Conservation (phyloP, 2,113 vertebrate species). For the Notothenia coriiceps region DNA sequence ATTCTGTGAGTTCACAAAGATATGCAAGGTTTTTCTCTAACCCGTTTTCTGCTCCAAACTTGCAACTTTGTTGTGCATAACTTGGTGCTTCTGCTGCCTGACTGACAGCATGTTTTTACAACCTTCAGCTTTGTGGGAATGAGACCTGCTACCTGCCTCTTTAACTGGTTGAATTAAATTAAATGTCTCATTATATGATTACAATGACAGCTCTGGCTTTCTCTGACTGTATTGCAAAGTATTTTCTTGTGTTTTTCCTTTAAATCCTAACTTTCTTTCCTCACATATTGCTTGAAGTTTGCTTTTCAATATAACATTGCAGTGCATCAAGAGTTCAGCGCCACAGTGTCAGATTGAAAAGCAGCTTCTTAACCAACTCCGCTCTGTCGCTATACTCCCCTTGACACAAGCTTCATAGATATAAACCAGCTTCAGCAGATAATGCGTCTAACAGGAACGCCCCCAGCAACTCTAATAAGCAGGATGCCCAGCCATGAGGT, state of each 20-base stretch:
- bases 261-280: slow-evolving; percentile 8
- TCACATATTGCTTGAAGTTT: slow-evolving; percentile 38
- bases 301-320: slow-evolving; percentile 47
- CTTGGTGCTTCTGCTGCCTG: slow-evolving; percentile 34
- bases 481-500: slow-evolving; percentile 99
- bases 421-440: slow-evolving; percentile 99
- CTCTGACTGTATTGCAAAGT: slow-evolving; percentile 24
- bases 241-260: slow-evolving; percentile 30
- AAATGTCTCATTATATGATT: slow-evolving; percentile 24
- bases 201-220: slow-evolving; percentile 35
- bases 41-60: slow-evolving; percentile 29
- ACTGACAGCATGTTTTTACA: slow-evolving; percentile 69
- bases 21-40: slow-evolving; percentile 76
- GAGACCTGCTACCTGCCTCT: slow-evolving; percentile 32
- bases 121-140: slow-evolving; percentile 34
- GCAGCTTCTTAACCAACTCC: slow-evolving; percentile 67
- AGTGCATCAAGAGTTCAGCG: neutral
- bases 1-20: slow-evolving; percentile 95
- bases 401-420: slow-evolving; percentile 97
- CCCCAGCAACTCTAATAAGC: slow-evolving; percentile 98
- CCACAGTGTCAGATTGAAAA: slow-evolving; percentile 48
- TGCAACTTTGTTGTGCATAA: slow-evolving; percentile 35
- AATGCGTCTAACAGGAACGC: slow-evolving; percentile 99
- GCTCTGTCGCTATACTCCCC: slow-evolving; percentile 90
- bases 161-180: slow-evolving; percentile 12